phyloP scores from a whole-genome alignment of 1,140 invertebrate species.

The Bombus haemorrhoidalis region DNA sequence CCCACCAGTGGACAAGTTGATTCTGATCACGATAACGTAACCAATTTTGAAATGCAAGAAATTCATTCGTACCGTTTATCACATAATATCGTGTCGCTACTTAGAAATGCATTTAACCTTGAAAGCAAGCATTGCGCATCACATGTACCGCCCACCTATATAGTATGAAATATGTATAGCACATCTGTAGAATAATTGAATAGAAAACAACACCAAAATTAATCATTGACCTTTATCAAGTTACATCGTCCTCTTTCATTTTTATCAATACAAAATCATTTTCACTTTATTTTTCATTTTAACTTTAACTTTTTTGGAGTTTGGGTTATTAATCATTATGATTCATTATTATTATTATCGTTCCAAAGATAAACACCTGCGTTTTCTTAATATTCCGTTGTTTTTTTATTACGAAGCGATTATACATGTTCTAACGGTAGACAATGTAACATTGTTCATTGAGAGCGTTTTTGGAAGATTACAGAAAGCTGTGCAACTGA shows the following conservation, averaged over 20 bases:
- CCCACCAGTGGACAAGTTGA: not conserved
- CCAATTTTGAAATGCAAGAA: constrained; percentile 30
- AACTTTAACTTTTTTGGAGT: not conserved
- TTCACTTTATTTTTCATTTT: too few relatives aligned
- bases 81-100: not conserved
- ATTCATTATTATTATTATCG: not conserved
- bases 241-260: not conserved
- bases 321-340: too few relatives aligned
- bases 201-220: not conserved
- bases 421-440: not conserved
- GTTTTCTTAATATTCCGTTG: not conserved
- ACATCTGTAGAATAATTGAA: not conserved
- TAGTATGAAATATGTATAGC: not conserved
- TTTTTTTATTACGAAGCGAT: not conserved
- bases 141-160: constrained; percentile 4
- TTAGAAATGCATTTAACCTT: constrained; percentile 42
- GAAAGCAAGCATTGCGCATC: constrained; percentile 9
- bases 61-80: not conserved
- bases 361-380: not conserved
- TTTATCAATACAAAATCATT: not conserved
- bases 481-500: not conserved
- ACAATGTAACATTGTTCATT: not conserved
- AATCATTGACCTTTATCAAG: not conserved
- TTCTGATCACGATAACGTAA: not conserved
- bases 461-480: not conserved